Evolutionary conservation across 2,797 vertebrate species (phyloP).

Genomic region (Argya squamiceps): DNA sequence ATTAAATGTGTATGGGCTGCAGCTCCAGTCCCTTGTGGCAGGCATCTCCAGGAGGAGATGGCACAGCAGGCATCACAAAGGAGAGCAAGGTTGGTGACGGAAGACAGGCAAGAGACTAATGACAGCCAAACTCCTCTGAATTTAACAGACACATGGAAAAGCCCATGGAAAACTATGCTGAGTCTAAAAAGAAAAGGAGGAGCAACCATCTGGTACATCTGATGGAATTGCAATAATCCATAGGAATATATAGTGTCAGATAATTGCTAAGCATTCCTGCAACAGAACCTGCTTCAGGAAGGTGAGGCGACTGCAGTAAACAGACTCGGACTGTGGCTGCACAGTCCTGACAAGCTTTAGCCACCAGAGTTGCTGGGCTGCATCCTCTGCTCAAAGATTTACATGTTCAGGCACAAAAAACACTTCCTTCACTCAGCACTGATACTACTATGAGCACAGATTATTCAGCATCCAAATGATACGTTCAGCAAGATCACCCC

Average conservation of each 20-base stretch:
- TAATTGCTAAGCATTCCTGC: background rate
- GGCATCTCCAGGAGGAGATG: background rate
- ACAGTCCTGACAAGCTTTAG: background rate
- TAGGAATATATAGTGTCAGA: background rate
- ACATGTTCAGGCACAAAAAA: background rate
- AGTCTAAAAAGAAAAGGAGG: background rate
- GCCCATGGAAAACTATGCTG: background rate
- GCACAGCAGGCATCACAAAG: background rate
- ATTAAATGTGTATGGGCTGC: constrained; percentile 27
- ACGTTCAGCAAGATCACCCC: constrained; percentile 31
- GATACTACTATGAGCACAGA: background rate
- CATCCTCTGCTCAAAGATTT: background rate
- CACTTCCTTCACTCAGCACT: background rate
- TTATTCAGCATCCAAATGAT: constrained; percentile 54
- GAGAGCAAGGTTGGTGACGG: background rate
- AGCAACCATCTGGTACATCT: background rate
- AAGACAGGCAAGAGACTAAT: background rate
- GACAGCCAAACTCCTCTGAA: background rate
- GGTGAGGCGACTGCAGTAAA: background rate
- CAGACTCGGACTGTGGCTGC: background rate
- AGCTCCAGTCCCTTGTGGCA: constrained; percentile 5
- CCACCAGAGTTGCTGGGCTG: background rate
- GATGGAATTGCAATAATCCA: background rate
- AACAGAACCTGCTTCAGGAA: background rate
- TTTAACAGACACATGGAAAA: background rate